Conservation (phyloP, 2,113 vertebrate species). For the Martes martes region DNA sequence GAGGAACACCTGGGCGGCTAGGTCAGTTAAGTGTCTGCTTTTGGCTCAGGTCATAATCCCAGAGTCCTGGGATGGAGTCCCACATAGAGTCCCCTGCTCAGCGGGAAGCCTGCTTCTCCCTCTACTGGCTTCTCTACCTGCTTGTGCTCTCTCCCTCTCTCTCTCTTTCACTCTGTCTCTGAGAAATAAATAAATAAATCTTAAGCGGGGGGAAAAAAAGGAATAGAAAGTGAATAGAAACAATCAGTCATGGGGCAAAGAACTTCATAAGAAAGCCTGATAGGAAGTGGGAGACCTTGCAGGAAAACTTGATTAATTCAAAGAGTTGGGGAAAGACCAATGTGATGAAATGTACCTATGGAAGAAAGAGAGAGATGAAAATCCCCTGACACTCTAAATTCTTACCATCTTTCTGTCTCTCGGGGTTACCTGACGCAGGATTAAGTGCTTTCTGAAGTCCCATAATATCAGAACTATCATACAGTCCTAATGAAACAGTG, state of each 20-base stretch:
- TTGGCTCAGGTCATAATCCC: not conserved
- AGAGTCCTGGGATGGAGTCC: not conserved
- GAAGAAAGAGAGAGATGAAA: not conserved
- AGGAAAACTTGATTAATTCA: not conserved
- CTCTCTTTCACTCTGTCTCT: not conserved
- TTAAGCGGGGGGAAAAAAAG: not conserved
- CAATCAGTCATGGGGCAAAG: not conserved
- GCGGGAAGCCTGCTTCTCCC: no score
- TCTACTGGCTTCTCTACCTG: no score
- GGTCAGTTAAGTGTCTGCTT: not conserved
- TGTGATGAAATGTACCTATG: not conserved
- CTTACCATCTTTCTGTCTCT: not conserved
- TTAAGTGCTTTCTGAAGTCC: not conserved
- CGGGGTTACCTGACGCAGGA: not conserved
- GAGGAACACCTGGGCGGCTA: not conserved
- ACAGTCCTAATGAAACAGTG: not conserved
- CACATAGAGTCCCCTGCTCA: no score
- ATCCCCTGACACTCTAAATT: not conserved
- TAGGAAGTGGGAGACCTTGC: not conserved
- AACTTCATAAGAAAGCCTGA: not conserved
- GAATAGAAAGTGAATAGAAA: not conserved
- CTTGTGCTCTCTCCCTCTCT: not conserved
- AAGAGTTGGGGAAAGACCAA: not conserved
- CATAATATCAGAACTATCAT: not conserved
- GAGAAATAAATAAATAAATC: not conserved